A percentile compares a stretch with the other conserved stretches of the same genome.
These are phyloP conservation scores for Ailuropoda melanoleuca DNA, from an alignment of 2,113 vertebrate genomes.

Conservation along the genomic window DNA sequence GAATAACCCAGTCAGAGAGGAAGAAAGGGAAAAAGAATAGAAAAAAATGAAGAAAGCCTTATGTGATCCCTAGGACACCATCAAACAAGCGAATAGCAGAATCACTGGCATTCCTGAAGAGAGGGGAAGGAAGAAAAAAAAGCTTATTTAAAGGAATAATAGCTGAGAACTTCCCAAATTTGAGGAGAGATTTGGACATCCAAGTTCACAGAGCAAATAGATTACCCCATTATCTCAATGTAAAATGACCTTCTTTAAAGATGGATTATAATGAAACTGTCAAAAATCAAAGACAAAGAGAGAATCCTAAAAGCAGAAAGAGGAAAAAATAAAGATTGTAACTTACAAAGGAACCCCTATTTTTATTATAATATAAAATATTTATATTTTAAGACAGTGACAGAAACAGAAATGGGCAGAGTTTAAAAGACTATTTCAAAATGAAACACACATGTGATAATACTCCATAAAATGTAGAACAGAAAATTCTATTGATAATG, in stretches of 20 bases:
- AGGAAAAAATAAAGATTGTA: neutral
- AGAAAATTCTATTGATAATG: neutral
- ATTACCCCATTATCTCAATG: neutral
- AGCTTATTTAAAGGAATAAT: neutral
- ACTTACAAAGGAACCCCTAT: neutral
- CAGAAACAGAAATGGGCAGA: neutral
- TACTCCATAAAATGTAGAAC: neutral
- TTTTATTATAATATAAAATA: neutral
- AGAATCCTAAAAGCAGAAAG: neutral
- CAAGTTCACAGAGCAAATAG: neutral
- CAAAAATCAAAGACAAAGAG: neutral
- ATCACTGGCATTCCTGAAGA: neutral
- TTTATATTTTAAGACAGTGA: neutral
- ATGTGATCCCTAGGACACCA: neutral
- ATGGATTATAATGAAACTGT: neutral
- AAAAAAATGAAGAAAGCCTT: neutral
- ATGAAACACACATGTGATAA: neutral
- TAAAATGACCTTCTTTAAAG: neutral
- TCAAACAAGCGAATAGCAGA: neutral
- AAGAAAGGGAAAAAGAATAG: neutral
- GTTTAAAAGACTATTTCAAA: neutral
- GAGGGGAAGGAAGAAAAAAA: neutral
- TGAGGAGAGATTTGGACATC: neutral
- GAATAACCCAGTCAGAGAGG: neutral
- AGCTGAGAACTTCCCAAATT: neutral